Base-by-base conservation (phyloP, 1,140 invertebrate species). In the Diorhabda elongata region DNA sequence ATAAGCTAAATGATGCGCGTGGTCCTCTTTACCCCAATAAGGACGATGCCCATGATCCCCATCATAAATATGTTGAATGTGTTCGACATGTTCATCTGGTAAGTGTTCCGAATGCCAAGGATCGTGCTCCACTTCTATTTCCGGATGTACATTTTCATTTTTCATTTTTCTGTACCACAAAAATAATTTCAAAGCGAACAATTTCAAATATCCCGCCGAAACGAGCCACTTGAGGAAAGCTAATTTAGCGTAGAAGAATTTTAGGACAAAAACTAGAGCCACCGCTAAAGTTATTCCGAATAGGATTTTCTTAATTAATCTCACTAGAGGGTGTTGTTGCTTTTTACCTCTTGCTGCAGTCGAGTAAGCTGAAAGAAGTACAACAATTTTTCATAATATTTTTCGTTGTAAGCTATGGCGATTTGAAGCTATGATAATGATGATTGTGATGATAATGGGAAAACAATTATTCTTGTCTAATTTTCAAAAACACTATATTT, bases 1-100 rank as follows among this genome's bases (percentile, higher is more conserved):
- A 7, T 67, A 67, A 5, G 65, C 65, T 26, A 67, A 60, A 1
- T 59, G n/a, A 41, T 67, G 65, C 11, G 65, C 65, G n/a, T 60
- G 41, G 26, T 59, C 65, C 8, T 67, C 58, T 41, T 43, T 67
- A 11, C 58, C 44, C 43, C 58, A 67, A 43, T 59, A 67, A 44
- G 57, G 42, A 5, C 60, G 56, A 41, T 43, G 26, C 26, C 26
- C 26, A 26, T 26, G 26, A 26, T 26, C 26, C 26, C 26, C 26
- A 26, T 26, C 26, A 26, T 26, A 26, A 26, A 26, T 26, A 26
- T 26, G 26, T 26, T 26, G 26, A 26, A 26, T 26, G 26, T 26
- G 26, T 2, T 26, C 44, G 11, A 42, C 64, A 3, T 58, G 57
- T 4, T 58, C 57, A 58, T 58, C 57, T n/a, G 26, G 26, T 3